Conservation (phyloP, 2,113 vertebrate species). For the Oreotrochilus melanogaster region DNA sequence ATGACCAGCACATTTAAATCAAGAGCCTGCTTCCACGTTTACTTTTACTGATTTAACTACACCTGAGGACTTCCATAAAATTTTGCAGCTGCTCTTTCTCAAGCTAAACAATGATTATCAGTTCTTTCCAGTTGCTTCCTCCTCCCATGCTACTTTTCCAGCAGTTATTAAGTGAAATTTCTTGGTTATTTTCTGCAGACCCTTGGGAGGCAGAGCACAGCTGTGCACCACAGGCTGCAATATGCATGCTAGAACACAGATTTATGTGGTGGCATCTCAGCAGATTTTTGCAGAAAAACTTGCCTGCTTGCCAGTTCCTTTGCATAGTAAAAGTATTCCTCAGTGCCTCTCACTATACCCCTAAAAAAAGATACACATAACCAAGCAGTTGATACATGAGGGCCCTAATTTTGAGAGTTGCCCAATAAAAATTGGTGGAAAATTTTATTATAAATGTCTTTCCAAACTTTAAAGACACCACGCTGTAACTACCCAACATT, state of each 20-base stretch:
- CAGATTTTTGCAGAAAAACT: not conserved
- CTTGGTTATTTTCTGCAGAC: not conserved
- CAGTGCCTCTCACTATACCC: not conserved
- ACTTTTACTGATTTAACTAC: not conserved
- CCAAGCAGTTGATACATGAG: not conserved
- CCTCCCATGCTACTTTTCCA: not conserved
- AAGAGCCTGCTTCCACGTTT: not conserved
- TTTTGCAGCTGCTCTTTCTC: not conserved
- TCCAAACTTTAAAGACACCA: not conserved
- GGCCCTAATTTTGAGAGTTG: not conserved
- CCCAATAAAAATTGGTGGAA: not conserved
- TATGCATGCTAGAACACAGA: accelerated
- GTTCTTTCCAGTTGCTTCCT: not conserved
- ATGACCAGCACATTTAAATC: not conserved
- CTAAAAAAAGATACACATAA: not conserved
- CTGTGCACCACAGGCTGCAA: not conserved
- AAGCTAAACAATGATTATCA: not conserved
- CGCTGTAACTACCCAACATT: not conserved
- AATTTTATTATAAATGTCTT: not conserved
- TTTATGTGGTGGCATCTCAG: accelerated
- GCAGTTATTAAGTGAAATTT: not conserved
- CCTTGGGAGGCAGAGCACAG: not conserved
- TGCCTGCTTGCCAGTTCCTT: not conserved
- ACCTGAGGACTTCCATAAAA: not conserved
- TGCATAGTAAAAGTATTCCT: not conserved